These are phyloP conservation scores for Dipus sagitta DNA, from an alignment of 2,797 vertebrate genomes.

Conservation along the genomic window DNA sequence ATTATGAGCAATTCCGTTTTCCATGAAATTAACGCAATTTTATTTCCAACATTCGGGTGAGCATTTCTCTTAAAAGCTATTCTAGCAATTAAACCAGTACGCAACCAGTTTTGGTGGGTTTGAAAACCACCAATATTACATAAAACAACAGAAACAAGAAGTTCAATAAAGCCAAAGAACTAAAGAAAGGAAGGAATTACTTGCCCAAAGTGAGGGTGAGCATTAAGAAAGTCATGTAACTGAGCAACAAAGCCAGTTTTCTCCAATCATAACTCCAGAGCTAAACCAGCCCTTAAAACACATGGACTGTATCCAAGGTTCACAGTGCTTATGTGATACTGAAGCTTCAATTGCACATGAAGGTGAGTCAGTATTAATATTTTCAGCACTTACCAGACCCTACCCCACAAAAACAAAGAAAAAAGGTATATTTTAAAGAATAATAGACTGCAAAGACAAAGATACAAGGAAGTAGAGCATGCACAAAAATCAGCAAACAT, in stretches of 20 bases:
- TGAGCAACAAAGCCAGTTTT: not conserved
- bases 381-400: not conserved
- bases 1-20: not conserved
- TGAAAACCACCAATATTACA: not conserved
- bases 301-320: not conserved
- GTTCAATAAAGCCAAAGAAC: not conserved
- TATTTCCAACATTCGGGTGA: not conserved
- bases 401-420: no score
- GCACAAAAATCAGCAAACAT: not conserved
- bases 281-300: not conserved
- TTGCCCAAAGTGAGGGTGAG: not conserved
- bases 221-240: not conserved
- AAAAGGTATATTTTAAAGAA: not conserved
- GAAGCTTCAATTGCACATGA: not conserved
- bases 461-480: not conserved
- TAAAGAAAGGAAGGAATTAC: not conserved
- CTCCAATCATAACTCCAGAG: not conserved
- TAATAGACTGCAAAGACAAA: not conserved
- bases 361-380: not conserved
- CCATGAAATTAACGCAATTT: conserved; percentile 17
- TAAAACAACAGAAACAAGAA: not conserved
- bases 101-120: not conserved
- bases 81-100: not conserved
- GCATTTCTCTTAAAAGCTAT: not conserved
- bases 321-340: not conserved